Evolutionary conservation across 2,888 invertebrate species (phyloP).

Genomic region (Lacanobia oleracea): DNA sequence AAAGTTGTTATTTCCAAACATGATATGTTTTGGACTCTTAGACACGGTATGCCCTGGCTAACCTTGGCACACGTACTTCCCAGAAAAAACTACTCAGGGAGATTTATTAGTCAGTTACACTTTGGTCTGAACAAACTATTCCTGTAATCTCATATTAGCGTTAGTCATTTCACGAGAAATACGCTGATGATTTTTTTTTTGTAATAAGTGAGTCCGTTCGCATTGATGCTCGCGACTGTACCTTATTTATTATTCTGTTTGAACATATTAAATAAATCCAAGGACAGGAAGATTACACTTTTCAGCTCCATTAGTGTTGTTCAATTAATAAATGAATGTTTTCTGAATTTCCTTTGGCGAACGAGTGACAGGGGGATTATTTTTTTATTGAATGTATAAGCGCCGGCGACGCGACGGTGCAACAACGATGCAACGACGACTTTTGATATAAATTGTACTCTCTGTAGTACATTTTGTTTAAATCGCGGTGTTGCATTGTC

Average conservation of each 20-base stretch:
- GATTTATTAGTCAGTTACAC: no score
- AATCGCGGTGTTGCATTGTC: not conserved
- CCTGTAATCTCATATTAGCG: not conserved
- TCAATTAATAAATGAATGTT: conserved; percentile 33
- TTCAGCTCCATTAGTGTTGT: conserved; percentile 23
- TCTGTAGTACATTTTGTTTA: not conserved
- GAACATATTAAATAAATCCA: conserved; percentile 14
- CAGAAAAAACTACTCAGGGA: no score
- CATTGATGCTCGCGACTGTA: not conserved
- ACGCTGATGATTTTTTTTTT: not conserved
- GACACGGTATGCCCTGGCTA: no score
- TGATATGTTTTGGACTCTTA: no score
- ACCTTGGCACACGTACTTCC: no score
- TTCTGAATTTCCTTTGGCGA: not conserved
- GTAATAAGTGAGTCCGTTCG: not conserved
- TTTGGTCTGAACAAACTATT: no score
- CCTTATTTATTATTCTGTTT: conserved; percentile 27
- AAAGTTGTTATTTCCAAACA: no score
- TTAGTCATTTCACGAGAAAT: not conserved
- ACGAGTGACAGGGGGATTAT: not conserved
- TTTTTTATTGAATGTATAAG: not conserved
- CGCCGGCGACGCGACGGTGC: not conserved
- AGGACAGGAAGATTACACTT: conserved; percentile 16
- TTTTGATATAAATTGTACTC: not conserved
- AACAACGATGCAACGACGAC: not conserved